Evolutionary conservation across 37 sponge, comb jelly and placozoan species (phyloP).

Genomic region (Beroe forskalii): DNA sequence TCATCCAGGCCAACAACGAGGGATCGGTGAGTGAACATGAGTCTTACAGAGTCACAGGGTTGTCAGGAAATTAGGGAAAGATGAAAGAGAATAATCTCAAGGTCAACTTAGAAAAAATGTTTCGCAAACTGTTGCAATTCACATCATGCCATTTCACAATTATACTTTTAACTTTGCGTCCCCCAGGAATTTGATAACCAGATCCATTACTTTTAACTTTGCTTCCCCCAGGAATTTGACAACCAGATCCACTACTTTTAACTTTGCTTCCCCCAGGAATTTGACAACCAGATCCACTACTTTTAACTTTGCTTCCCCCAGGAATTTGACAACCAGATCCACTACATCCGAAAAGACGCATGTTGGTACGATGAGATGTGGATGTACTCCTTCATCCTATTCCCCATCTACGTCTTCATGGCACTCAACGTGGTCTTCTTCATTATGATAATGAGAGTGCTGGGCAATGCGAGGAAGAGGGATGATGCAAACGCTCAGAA

Average conservation of each 20-base stretch:
- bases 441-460: conserved; percentile 8
- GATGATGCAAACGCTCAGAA: not conserved
- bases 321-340: not conserved
- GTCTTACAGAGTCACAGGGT: not conserved
- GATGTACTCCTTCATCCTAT: conserved; percentile 52
- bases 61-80: too few relatives aligned
- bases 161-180: too few relatives aligned
- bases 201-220: too few relatives aligned
- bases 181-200: not conserved
- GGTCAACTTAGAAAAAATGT: too few relatives aligned
- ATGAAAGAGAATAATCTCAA: too few relatives aligned
- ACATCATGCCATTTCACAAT: too few relatives aligned
- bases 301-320: not conserved
- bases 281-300: not conserved
- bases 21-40: not conserved
- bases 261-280: not conserved
- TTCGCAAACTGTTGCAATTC: too few relatives aligned
- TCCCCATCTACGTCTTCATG: conserved; percentile 54
- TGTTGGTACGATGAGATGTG: conserved; percentile 49
- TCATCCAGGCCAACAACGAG: not conserved
- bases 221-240: not conserved
- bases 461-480: not conserved
- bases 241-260: not conserved
- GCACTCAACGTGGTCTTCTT: not conserved
- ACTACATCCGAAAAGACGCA: not conserved